These are phyloP conservation scores for Procambarus clarkii DNA, from an alignment of 1,140 invertebrate species.

Conservation along the genomic window DNA sequence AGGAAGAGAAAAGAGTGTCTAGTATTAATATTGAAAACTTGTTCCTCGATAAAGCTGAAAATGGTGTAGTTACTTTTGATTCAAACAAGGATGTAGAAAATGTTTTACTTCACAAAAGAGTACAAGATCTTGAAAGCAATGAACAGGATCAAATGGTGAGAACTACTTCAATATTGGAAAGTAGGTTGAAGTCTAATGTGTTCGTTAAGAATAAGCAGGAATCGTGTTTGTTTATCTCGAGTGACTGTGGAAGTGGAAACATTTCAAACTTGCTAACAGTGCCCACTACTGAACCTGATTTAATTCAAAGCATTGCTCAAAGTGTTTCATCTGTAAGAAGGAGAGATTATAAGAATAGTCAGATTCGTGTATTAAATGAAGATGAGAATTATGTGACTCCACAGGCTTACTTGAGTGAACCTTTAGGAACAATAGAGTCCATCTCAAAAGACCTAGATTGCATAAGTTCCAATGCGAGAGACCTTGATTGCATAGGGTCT, in stretches of 20 bases:
- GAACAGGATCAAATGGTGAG: neutral
- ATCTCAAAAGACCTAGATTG: neutral
- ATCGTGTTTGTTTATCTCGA: constrained; percentile 5
- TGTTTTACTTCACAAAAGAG: constrained; percentile 14
- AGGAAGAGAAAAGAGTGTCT: neutral
- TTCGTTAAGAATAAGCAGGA: constrained; percentile 12
- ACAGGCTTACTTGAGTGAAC: neutral
- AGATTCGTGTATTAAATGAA: neutral
- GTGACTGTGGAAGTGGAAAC: neutral
- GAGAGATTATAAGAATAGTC: neutral
- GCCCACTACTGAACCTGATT: neutral
- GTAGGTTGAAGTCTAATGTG: constrained; percentile 20
- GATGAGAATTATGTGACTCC: neutral
- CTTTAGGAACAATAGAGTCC: neutral
- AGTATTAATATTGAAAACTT: neutral
- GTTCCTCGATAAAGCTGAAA: neutral
- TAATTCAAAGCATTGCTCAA: constrained; percentile 12
- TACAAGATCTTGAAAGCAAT: constrained; percentile 14
- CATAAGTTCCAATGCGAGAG: neutral
- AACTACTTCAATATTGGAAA: constrained; percentile 42
- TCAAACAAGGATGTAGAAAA: constrained; percentile 40
- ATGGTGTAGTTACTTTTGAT: neutral
- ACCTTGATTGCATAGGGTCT: neutral
- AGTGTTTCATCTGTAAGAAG: constrained; percentile 5
- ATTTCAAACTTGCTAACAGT: neutral